Evolutionary conservation across 1,140 invertebrate species (phyloP), one percentile per base, ranked within the genome.

Genomic region (Listronotus oregonensis): DNA sequence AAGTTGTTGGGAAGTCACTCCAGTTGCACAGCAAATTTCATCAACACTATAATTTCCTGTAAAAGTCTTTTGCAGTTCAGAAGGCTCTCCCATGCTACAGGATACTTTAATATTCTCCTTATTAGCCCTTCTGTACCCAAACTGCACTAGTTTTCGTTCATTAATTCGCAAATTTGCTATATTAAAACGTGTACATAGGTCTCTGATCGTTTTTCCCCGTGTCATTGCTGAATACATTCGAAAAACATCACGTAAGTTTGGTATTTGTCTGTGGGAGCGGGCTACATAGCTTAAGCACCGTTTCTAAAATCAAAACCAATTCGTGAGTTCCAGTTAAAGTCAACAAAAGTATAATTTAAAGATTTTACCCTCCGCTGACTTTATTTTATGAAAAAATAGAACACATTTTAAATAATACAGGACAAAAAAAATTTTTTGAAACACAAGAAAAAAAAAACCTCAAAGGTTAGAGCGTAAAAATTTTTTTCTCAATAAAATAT

Each of bases 121-220:
- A 97, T 90, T 12, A 96, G 82, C 0, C 90, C 90, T 77, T 96
- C 89, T 56, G 96, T 37, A 96, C 79, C 94, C 94, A 83, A 96
- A 97, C 73, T 94, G 90, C 0, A 97, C 87, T n/a, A 98, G 83
- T 71, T 89, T 90, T n/a, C 92, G 81, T 69, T 94, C 89, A 73
- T 94, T 90, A 62, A 94, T 90, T 62, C 84, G 79, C 59, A 92
- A 79, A 60, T 85, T 84, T 64, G 90, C 85, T 9, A 92, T 91
- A 81, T 90, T 90, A 70, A 90, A 82, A 46, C 94, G 83, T 59
- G 90, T 82, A 77, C 94, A 97, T 0, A 98, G 83, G 64, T 94
- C 89, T 70, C 88, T 87, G 54, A 97, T 85, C 4, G 92, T 95
- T 0, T 89, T 90, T 6, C 93, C 94, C 68, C 93, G 87, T 21